These are phyloP conservation scores for Cassiopea andromeda DNA, from an alignment of 30 jellyfish, hydroid and myxozoan genomes.

Conservation along the genomic window DNA sequence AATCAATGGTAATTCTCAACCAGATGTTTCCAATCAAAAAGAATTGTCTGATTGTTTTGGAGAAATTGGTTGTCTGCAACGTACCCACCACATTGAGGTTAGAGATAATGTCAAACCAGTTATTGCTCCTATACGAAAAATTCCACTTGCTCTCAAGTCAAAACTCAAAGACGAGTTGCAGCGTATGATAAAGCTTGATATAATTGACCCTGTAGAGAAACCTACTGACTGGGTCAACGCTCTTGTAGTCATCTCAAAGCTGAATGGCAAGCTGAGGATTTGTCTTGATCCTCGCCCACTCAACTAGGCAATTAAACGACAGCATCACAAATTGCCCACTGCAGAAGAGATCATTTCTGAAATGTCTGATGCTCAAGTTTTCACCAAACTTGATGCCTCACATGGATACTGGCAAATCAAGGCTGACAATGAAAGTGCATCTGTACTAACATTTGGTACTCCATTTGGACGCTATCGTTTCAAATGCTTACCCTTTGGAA, in stretches of 20 bases:
- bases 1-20: conserved; percentile 20
- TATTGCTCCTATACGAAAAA: conserved; percentile 9
- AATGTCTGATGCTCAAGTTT: conserved; percentile 11
- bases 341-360: conserved; percentile 36
- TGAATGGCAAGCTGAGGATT: conserved; percentile 27
- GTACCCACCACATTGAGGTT: neutral
- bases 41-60: neutral
- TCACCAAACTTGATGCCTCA: conserved; percentile 31
- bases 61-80: neutral
- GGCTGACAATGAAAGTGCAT: conserved; percentile 23
- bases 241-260: conserved; percentile 20
- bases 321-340: conserved; percentile 17
- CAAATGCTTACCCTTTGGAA: conserved; percentile 32
- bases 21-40: neutral
- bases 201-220: conserved; percentile 28
- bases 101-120: neutral
- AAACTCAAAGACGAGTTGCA: conserved; percentile 22
- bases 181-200: neutral
- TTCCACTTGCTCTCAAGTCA: conserved; percentile 21
- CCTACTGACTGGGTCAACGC: conserved; percentile 68
- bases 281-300: conserved; percentile 48
- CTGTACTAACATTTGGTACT: conserved; percentile 23
- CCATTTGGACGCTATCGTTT: conserved; percentile 47
- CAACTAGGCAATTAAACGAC: conserved; percentile 37
- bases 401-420: conserved; percentile 21